Conservation (phyloP, 2,113 vertebrate genomes). For the Microcebus griseorufus region DNA sequence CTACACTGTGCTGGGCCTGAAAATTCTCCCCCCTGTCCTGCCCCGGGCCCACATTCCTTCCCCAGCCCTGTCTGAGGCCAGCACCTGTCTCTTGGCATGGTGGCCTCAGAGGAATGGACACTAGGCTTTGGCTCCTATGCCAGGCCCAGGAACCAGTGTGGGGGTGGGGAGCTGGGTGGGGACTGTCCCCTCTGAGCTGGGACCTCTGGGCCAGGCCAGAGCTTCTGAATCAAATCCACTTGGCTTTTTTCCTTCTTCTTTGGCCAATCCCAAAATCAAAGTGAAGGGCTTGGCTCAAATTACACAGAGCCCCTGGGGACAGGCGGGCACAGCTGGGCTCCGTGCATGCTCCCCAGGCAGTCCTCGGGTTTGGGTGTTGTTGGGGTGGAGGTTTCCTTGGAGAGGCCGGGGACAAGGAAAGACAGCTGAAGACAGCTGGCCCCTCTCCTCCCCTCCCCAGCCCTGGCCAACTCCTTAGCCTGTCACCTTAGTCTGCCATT, state of each 20-base stretch:
- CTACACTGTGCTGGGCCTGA: neutral
- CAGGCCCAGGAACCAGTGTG: neutral
- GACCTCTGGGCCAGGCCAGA: neutral
- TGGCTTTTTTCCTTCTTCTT: neutral
- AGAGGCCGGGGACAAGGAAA: neutral
- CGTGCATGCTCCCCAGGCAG: neutral
- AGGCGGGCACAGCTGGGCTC: neutral
- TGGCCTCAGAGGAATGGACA: neutral
- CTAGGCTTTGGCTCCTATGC: neutral
- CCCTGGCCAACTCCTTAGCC: neutral
- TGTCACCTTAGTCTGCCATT: neutral
- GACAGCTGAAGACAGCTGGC: slow-evolving; percentile 2
- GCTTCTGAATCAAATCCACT: neutral
- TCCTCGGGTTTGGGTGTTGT: neutral
- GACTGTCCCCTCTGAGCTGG: neutral
- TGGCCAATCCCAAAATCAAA: neutral
- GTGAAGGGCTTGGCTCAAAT: neutral
- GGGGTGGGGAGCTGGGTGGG: neutral
- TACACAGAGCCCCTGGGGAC: neutral
- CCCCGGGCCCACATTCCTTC: neutral
- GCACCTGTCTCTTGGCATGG: slow-evolving; percentile 42
- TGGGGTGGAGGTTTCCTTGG: neutral
- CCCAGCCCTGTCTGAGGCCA: neutral
- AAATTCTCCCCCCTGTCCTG: neutral
- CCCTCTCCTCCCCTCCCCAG: neutral